A percentile compares a stretch with the other conserved stretches of the same genome.
Evolutionary conservation across 2,888 invertebrate species (phyloP).

Genomic region (Oligia strigilis): DNA sequence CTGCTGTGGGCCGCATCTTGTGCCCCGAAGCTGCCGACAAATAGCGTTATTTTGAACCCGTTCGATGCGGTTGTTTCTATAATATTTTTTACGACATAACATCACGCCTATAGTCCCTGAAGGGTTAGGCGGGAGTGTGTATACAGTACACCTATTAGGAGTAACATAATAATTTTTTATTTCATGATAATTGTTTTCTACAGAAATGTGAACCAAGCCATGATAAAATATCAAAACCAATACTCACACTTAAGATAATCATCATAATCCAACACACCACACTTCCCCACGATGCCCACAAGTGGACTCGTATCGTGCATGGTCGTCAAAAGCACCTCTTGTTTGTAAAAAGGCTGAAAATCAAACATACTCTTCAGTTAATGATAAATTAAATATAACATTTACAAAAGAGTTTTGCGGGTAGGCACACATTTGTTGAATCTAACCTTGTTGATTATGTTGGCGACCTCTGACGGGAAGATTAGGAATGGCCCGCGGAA

Average conservation of each 20-base stretch:
- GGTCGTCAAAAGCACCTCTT: conserved; percentile 97
- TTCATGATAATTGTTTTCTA: too few species aligned
- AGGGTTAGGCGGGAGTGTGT: not conserved
- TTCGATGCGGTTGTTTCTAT: not conserved
- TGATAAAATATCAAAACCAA: not conserved
- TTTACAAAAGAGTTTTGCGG: not conserved
- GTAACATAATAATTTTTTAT: too few species aligned
- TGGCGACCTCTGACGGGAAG: conserved; percentile 96
- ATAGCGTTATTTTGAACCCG: not conserved
- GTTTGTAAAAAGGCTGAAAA: conserved; percentile 95
- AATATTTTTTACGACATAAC: too few species aligned
- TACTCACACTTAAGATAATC: conserved; percentile 96
- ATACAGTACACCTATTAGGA: not conserved
- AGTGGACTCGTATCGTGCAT: conserved; percentile 97
- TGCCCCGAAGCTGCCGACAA: too few species aligned
- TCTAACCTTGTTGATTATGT: conserved; percentile 92
- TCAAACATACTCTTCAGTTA: conserved; percentile 69
- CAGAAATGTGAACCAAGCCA: too few species aligned
- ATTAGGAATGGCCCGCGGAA: conserved; percentile 98
- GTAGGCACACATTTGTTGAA: conserved; percentile 27
- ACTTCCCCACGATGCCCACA: conserved; percentile 97
- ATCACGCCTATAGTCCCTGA: not conserved
- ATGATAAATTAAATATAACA: conserved; percentile 49
- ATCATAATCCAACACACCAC: conserved; percentile 96
- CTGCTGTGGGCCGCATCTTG: not conserved